Conservation (phyloP, 2,888 invertebrate genomes). For the Camptogramma bilineatum region DNA sequence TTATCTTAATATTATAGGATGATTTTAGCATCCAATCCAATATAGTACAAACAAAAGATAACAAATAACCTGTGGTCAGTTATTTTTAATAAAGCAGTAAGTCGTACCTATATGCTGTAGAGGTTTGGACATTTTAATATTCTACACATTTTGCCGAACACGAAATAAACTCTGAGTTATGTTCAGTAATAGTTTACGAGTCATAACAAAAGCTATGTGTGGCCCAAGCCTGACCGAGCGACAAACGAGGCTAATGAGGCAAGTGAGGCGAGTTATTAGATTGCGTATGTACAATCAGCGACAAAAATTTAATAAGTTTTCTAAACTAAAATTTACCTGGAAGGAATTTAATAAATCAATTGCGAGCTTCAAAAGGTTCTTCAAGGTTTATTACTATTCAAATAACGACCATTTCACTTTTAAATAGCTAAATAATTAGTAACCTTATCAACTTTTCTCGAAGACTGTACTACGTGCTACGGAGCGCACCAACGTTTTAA, state of each 20-base stretch:
- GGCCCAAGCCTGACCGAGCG: conserved; percentile 20
- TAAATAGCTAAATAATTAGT: too few relatives aligned
- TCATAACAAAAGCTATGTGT: conserved; percentile 26
- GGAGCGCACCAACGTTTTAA: too few relatives aligned
- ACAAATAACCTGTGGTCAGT: not conserved
- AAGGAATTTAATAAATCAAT: too few relatives aligned
- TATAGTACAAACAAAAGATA: conserved; percentile 1
- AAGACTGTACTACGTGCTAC: too few relatives aligned
- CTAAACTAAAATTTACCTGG: not conserved
- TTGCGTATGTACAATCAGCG: conserved; percentile 42
- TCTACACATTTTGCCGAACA: conserved; percentile 25
- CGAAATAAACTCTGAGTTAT: conserved; percentile 24
- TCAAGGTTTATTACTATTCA: too few relatives aligned
- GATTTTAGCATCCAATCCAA: not conserved
- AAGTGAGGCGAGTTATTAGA: conserved; percentile 60
- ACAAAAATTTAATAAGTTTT: not conserved
- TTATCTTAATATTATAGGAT: not conserved
- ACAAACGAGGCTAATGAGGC: conserved; percentile 37
- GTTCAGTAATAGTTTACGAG: conserved; percentile 32
- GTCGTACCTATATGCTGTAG: conserved; percentile 13
- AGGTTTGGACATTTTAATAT: conserved; percentile 18
- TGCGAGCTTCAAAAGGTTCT: too few relatives aligned
- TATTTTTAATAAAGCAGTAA: conserved; percentile 7
- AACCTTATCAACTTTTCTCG: too few relatives aligned
- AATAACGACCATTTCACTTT: too few relatives aligned